A percentile compares a stretch with the other conserved stretches of the same genome.
phyloP scores from a whole-genome alignment of 2,797 vertebrate genomes.

The Tachyglossus aculeatus region DNA sequence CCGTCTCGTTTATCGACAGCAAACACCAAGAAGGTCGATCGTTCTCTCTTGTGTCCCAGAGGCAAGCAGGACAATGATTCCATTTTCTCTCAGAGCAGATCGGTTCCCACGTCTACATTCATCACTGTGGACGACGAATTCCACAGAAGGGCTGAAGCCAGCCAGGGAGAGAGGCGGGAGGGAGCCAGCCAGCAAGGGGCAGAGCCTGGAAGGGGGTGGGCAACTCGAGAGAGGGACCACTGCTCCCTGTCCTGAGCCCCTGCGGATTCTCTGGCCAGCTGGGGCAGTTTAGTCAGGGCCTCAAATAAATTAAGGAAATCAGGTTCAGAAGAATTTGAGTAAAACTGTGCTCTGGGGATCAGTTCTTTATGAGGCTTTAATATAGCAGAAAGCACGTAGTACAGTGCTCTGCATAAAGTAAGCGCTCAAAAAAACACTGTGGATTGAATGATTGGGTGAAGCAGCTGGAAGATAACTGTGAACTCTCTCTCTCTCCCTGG shows the following conservation, averaged over 20 bases:
- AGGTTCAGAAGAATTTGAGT: neutral
- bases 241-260: neutral
- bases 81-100: conserved; percentile 9
- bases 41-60: neutral
- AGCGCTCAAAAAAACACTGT: too few relatives aligned
- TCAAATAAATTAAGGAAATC: conserved; percentile 33
- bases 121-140: conserved; percentile 50
- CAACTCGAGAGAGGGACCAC: neutral
- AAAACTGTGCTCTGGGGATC: too few relatives aligned
- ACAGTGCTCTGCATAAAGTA: too few relatives aligned
- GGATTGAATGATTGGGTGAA: too few relatives aligned
- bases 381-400: too few relatives aligned
- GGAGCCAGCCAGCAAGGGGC: neutral
- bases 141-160: neutral
- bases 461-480: too few relatives aligned
- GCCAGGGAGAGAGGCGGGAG: neutral
- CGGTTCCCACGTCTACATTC: conserved; percentile 47
- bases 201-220: neutral
- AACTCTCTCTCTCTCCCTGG: too few relatives aligned
- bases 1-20: too few relatives aligned
- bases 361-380: too few relatives aligned
- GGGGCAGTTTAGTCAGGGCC: conserved; percentile 9
- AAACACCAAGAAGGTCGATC: conserved; percentile 2
- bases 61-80: neutral
- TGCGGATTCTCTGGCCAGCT: too few relatives aligned